Base-by-base conservation (phyloP, 2,888 invertebrate genomes). In the Zaprionus lineosus region DNA sequence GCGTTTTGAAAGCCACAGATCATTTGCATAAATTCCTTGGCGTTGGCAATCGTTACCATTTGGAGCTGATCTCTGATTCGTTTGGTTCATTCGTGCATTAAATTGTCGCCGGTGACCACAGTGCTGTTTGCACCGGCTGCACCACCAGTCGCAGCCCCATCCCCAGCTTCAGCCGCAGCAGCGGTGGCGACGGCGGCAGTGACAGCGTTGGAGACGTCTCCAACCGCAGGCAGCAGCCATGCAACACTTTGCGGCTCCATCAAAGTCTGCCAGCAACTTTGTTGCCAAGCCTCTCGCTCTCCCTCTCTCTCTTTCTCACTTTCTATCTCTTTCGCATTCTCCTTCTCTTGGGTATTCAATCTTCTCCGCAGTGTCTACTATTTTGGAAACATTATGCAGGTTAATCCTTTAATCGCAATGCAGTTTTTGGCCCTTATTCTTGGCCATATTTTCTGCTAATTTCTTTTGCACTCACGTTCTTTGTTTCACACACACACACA, bases 381-480 rank as follows among this genome's bases (percentile, higher is more conserved):
- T 81, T 84, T 82, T 75, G 82, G 66, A 81, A 81, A 81, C 77
- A 84, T 82, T 82, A 82, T 84, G 84, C 73, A 71, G 66, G 50
- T 50, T 84, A 82, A 82, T 81, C 81, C 78, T 71, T 81, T 81
- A 82, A 82, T 81, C 84, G 73, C 77, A 59, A 52, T 47, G 52
- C 63, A 63, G 50, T 62, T 63, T 57, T 46, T 31, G 18, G 51
- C 61, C 56, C 5, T 50, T 37, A 19, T 19, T 7, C 41, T 50
- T 73, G 67, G 39, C 70, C 73, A 69, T 68, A 48, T 73, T 75
- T 84, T 75, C 73, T 60, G 73, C 70, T 73, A 74, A 81, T 73
- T 70, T 81, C 58, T 48, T 72, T 64, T 63, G 58, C 40, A 29
- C 55, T 59, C 24, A 53, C 52, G 41, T 50, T 72, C 69, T 56